These are phyloP conservation scores for Pogonomyrmex californicus DNA, from an alignment of 1,140 invertebrate genomes.

Conservation along the genomic window DNA sequence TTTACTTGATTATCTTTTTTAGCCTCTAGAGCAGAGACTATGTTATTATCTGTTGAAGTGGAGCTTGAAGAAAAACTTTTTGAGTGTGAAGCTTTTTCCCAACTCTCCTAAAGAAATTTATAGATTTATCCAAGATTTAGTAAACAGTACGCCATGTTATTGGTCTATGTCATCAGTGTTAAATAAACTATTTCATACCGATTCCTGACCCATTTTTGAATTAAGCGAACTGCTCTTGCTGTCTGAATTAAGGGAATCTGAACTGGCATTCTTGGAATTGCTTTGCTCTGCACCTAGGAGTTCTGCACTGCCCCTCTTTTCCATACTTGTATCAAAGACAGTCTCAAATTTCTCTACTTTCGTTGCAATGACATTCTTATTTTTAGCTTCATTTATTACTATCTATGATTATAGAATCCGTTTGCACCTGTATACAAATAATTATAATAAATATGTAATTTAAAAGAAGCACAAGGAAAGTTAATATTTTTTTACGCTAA, in stretches of 20 bases:
- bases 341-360: constrained; percentile 6
- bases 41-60: constrained; percentile 89
- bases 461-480: not conserved
- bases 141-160: constrained; percentile 64
- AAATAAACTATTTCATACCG: constrained; percentile 86
- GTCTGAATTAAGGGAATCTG: constrained; percentile 93
- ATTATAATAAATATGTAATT: constrained; percentile 1
- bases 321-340: constrained; percentile 80
- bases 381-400: not conserved
- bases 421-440: constrained; percentile 5
- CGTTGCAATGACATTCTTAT: constrained; percentile 38
- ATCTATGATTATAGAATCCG: not conserved
- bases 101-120: constrained; percentile 83
- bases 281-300: constrained; percentile 86
- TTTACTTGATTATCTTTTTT: constrained; percentile 85
- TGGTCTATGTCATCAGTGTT: constrained; percentile 70
- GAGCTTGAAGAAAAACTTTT: constrained; percentile 89
- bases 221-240: constrained; percentile 94
- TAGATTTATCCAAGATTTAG: constrained; percentile 51
- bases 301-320: constrained; percentile 87
- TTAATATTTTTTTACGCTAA: not conserved
- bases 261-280: constrained; percentile 90
- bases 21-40: constrained; percentile 86
- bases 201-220: constrained; percentile 93
- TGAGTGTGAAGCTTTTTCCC: constrained; percentile 88